These are phyloP conservation scores for Bugula neritina DNA, from an alignment of 2,888 invertebrate species.

Conservation along the genomic window DNA sequence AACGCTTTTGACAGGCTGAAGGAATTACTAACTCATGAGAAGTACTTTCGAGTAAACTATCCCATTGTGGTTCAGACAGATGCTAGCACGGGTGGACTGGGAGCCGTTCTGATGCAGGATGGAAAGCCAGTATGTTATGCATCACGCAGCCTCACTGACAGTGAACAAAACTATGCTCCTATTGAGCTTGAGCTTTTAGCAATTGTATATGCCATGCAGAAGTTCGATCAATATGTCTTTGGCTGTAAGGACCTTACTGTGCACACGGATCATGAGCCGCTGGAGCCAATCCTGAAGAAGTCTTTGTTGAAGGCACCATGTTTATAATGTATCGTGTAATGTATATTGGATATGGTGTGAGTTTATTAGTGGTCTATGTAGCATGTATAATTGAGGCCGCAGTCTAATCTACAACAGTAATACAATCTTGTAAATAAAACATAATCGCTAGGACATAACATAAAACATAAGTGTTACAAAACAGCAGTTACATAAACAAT, in stretches of 20 bases:
- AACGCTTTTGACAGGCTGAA: neutral
- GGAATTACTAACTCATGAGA: neutral
- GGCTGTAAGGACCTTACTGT: neutral
- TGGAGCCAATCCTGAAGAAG: neutral
- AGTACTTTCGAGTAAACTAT: neutral
- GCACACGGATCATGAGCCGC: neutral
- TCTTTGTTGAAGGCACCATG: neutral
- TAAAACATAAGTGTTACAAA: too few relatives aligned
- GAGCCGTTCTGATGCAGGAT: neutral
- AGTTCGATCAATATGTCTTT: neutral
- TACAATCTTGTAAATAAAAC: too few relatives aligned
- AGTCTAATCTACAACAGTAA: too few relatives aligned
- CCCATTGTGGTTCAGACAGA: conserved; percentile 10
- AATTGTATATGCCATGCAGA: neutral
- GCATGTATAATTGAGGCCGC: too few relatives aligned
- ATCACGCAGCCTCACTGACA: neutral
- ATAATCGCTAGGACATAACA: too few relatives aligned
- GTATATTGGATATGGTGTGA: too few relatives aligned
- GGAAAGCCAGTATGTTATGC: neutral
- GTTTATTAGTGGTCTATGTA: too few relatives aligned
- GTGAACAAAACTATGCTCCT: neutral
- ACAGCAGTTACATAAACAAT: too few relatives aligned
- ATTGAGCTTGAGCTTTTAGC: neutral
- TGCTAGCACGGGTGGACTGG: neutral
- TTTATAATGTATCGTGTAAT: too few relatives aligned